These are phyloP conservation scores for Myripristis jacobus DNA, from an alignment of 2,797 vertebrate species.

Conservation along the genomic window DNA sequence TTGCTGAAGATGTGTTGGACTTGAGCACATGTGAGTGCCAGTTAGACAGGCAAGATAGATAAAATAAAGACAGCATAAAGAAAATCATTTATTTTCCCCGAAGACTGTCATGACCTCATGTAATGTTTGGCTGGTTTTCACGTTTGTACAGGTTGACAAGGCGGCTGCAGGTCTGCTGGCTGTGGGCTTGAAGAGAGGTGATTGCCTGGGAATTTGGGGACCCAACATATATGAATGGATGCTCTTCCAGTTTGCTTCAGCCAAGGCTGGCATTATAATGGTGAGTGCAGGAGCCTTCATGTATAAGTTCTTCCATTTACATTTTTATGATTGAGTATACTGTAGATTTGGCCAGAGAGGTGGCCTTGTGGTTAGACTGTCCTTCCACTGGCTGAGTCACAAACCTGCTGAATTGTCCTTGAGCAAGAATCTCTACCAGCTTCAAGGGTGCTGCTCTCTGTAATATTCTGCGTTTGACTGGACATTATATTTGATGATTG, in stretches of 20 bases:
- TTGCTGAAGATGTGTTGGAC: no score
- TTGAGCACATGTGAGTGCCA: no score
- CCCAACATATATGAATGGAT: slow-evolving; percentile 92
- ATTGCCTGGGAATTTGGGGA: slow-evolving; percentile 92
- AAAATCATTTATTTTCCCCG: no score
- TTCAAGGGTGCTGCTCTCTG: not conserved
- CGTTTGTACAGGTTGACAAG: slow-evolving; percentile 84
- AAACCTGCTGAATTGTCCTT: not conserved
- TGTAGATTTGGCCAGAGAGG: not conserved
- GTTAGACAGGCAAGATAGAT: slow-evolving; percentile 3
- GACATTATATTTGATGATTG: no score
- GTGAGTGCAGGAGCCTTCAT: slow-evolving; percentile 80
- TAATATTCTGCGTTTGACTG: not conserved
- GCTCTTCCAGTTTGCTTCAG: slow-evolving; percentile 90
- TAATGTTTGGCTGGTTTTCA: not conserved
- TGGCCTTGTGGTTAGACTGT: not conserved
- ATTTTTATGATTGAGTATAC: not conserved
- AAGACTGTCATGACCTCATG: not conserved
- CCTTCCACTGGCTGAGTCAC: not conserved
- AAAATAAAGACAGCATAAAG: not conserved
- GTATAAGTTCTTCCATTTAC: no score
- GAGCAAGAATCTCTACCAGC: not conserved
- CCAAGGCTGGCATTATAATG: slow-evolving; percentile 91
- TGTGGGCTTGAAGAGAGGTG: slow-evolving; percentile 86
- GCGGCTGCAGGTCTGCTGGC: slow-evolving; percentile 89